Conservation (phyloP, 2,888 invertebrate species). For the Xanthia togata region DNA sequence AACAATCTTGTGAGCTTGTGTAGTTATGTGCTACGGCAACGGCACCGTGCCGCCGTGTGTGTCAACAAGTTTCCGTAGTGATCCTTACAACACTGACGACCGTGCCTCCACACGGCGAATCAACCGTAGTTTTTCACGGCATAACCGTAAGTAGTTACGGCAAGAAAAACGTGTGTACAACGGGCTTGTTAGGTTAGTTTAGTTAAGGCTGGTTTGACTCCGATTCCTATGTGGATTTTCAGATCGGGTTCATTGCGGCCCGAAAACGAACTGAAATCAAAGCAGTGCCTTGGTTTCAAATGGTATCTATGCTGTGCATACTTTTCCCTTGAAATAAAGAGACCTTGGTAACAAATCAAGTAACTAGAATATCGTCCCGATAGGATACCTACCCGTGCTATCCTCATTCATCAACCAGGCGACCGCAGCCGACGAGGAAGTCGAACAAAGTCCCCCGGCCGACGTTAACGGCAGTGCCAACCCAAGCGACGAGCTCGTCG, state of each 20-base stretch:
- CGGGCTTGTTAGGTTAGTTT: too few species aligned
- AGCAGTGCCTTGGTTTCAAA: background rate
- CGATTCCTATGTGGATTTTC: background rate
- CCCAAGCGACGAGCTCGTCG: conserved; percentile 77
- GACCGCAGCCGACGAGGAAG: conserved; percentile 86
- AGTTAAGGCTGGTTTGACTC: too few species aligned
- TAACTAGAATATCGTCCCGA: conserved; percentile 19
- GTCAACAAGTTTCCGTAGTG: too few species aligned
- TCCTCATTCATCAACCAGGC: conserved; percentile 91
- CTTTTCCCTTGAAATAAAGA: background rate
- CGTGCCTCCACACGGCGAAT: too few species aligned
- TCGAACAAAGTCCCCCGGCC: conserved; percentile 83
- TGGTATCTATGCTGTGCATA: background rate
- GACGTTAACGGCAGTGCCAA: conserved; percentile 85
- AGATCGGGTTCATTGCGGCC: background rate
- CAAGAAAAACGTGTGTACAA: too few species aligned
- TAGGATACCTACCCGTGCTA: conserved; percentile 83
- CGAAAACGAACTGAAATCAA: background rate
- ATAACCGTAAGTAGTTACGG: too few species aligned
- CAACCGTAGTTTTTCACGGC: too few species aligned
- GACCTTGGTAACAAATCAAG: background rate
- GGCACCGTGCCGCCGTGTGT: too few species aligned
- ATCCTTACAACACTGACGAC: too few species aligned
- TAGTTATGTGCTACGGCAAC: too few species aligned
- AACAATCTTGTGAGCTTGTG: too few species aligned